Percentiles rank a stretch among this genome's conserved stretches.
Conservation (phyloP, 2,113 vertebrate genomes). For the Collichthys lucidus region DNA sequence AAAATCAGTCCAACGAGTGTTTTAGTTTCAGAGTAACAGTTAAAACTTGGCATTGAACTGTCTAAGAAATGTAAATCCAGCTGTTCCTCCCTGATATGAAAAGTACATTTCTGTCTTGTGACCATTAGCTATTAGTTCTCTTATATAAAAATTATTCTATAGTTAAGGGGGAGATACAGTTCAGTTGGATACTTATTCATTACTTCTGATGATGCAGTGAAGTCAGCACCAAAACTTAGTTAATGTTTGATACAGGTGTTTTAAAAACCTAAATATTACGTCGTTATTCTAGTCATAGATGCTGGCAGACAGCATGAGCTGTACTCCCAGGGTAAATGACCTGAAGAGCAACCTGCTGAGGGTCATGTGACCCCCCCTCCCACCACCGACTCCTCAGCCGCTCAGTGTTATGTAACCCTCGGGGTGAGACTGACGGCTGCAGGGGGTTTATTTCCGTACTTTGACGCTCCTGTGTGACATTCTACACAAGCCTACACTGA, state of each 20-base stretch:
- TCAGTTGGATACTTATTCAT: neutral
- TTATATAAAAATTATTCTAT: neutral
- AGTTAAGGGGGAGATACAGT: too few relatives aligned
- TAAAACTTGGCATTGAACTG: neutral
- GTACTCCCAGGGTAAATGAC: slow-evolving; percentile 45
- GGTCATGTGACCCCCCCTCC: slow-evolving; percentile 55
- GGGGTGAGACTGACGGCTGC: slow-evolving; percentile 28
- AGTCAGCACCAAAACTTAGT: neutral
- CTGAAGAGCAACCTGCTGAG: slow-evolving; percentile 48
- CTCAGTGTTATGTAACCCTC: slow-evolving; percentile 59
- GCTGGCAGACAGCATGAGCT: slow-evolving; percentile 16
- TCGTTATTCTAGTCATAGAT: neutral
- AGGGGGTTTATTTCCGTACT: slow-evolving; percentile 61
- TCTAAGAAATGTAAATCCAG: neutral
- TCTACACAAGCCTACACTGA: slow-evolving; percentile 46
- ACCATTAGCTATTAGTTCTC: neutral
- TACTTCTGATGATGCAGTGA: neutral
- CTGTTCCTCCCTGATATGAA: neutral
- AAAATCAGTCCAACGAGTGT: neutral
- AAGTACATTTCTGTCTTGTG: neutral
- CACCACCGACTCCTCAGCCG: slow-evolving; percentile 19
- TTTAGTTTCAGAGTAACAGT: slow-evolving; percentile 9
- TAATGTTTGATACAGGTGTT: slow-evolving; percentile 34
- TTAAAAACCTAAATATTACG: slow-evolving; percentile 12
- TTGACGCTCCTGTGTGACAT: slow-evolving; percentile 66